Percentiles rank a stretch among this genome's conserved stretches.
These are phyloP conservation scores for Neosilurus hyrtlii DNA, from an alignment of 2,797 vertebrate genomes.

Conservation along the genomic window DNA sequence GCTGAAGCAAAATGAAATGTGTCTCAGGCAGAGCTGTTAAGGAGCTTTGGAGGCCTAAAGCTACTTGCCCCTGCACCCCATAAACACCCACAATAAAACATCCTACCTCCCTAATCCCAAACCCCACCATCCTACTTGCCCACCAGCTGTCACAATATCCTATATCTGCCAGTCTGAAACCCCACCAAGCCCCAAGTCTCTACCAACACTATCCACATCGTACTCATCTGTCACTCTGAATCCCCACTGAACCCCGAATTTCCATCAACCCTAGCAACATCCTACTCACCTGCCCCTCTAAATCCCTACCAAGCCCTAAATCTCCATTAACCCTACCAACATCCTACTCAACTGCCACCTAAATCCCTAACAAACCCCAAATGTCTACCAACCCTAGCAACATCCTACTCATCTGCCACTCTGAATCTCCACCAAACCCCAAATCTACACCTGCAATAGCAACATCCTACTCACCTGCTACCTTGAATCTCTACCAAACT, in stretches of 20 bases:
- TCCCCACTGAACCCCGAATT: no score
- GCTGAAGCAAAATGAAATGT: constrained; percentile 38
- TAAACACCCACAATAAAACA: background rate
- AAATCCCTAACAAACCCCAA: background rate
- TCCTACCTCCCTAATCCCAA: background rate
- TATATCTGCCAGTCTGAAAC: background rate
- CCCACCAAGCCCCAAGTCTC: background rate
- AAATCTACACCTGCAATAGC: background rate
- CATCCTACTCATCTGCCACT: background rate
- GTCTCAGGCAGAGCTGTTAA: background rate
- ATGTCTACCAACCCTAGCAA: no score
- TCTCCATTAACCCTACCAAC: no score
- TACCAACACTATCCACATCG: background rate
- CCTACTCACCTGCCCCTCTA: background rate
- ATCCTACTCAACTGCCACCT: no score
- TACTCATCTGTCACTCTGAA: background rate
- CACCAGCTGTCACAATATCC: background rate
- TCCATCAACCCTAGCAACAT: background rate
- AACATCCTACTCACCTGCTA: background rate
- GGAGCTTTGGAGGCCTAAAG: background rate
- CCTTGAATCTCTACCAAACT: background rate
- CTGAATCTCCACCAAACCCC: background rate
- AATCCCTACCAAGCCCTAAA: no score
- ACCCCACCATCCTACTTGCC: background rate
- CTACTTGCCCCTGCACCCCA: background rate